Evolutionary conservation across 2,888 invertebrate genomes (phyloP).

Genomic region (Saturnia pavonia): DNA sequence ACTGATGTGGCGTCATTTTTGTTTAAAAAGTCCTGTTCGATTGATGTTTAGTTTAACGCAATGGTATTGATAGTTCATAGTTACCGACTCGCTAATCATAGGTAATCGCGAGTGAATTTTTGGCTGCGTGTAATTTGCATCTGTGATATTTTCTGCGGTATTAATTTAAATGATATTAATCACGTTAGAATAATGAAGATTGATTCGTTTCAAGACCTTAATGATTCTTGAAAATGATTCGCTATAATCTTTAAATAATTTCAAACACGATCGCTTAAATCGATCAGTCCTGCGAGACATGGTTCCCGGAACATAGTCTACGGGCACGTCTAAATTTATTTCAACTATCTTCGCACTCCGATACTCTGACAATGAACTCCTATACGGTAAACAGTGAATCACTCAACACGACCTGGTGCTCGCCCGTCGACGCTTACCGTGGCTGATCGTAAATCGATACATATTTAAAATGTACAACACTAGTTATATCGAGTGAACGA

Average conservation of each 20-base stretch:
- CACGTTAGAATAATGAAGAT: conserved; percentile 32
- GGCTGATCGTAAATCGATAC: conserved; percentile 73
- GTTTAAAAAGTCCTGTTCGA: too few relatives aligned
- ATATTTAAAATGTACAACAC: conserved; percentile 53
- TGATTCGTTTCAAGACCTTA: conserved; percentile 23
- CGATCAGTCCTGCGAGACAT: conserved; percentile 35
- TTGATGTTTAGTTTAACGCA: too few relatives aligned
- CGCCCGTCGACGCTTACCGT: conserved; percentile 63
- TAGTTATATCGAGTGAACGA: conserved; percentile 55
- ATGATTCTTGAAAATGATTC: conserved; percentile 26
- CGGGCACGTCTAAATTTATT: conserved; percentile 72
- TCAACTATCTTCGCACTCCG: conserved; percentile 66
- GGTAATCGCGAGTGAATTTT: too few relatives aligned
- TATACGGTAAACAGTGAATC: conserved; percentile 73
- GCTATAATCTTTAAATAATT: conserved; percentile 28
- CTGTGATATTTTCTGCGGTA: too few relatives aligned
- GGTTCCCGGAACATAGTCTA: conserved; percentile 57
- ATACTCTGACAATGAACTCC: conserved; percentile 78
- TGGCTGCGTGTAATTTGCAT: too few relatives aligned
- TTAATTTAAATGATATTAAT: too few relatives aligned
- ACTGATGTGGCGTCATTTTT: too few relatives aligned
- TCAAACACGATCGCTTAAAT: conserved; percentile 22
- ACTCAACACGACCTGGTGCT: conserved; percentile 70
- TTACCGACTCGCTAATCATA: too few relatives aligned
- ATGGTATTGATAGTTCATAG: too few relatives aligned